Conservation (phyloP, 2,888 invertebrate genomes). For the Drosophila meridiana region DNA sequence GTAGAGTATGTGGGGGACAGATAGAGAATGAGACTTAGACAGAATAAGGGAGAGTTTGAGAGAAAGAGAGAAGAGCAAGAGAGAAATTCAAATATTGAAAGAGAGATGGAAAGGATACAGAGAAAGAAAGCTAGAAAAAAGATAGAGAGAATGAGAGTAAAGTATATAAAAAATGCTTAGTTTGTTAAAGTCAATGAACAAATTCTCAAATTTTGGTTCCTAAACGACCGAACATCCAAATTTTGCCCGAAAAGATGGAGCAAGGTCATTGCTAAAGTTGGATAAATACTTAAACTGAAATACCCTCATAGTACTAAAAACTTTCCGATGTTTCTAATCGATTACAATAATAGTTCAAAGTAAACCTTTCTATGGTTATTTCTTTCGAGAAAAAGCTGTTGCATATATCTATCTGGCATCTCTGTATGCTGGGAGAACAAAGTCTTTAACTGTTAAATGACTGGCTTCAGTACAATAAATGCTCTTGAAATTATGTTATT, state of each 20-base stretch:
- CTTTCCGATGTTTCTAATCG: neutral
- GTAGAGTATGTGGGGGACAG: neutral
- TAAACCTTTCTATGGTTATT: neutral
- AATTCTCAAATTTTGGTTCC: neutral
- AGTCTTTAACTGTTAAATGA: slow-evolving; percentile 7
- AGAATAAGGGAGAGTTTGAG: neutral
- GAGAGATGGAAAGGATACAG: neutral
- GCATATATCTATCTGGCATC: neutral
- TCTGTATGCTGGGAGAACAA: neutral
- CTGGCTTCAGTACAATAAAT: slow-evolving; percentile 4
- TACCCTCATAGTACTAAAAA: neutral
- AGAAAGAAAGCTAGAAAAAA: neutral
- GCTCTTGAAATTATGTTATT: slow-evolving; percentile 26
- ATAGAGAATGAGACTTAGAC: neutral
- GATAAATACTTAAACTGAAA: neutral
- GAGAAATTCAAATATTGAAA: neutral
- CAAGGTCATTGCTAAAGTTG: neutral
- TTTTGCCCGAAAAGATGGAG: neutral
- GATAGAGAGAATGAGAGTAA: too few species aligned
- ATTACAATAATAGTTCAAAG: neutral
- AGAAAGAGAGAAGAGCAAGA: neutral
- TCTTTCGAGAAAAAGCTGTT: neutral
- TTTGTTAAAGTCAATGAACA: neutral
- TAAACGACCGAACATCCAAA: neutral
- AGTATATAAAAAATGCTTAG: too few species aligned